Evolutionary conservation across 2,113 vertebrate species (phyloP), one percentile per base, ranked within the genome.

Genomic region (Excalfactoria chinensis): DNA sequence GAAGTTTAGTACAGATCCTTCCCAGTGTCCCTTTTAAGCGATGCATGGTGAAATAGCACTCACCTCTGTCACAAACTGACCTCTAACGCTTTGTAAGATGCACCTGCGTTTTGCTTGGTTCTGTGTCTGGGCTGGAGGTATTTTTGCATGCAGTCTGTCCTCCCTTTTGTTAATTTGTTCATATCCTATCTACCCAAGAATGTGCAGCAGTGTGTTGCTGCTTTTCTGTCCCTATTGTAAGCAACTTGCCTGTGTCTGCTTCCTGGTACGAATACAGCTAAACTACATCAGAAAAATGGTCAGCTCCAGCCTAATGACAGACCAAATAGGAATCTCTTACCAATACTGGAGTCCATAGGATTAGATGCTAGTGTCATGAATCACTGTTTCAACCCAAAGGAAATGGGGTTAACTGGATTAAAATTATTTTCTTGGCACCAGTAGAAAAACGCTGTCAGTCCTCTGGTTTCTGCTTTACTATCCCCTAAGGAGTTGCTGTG

Each of bases 1-100:
- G 23, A 37, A n/a, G 17, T 40, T 48, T 4, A 11, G 22, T 30
- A 22, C 13, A 37, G 30, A 19, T 69, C 46, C 34, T 95, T 72
- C 72, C 89, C 96, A 96, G 96, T 98, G 97, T 97, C 96, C 93
- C 89, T 97, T 97, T 97, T 92, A 96, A 97, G 90, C 90, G 68
- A 25, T 81, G 93, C 92, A 72, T 89, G 88, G 80, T 76, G 13
- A 85, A 12, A 63, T 66, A 56, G n/a, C 7, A 4, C 46, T 76
- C 16, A 3, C 32, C 92, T 78, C 62, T 82, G 35, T 80, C 6
- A 0, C 60, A 40, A 63, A 79, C 26, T 30, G 70, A 19, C 60
- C n/a, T 51, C 73, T 97, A 83, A 97, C n/a, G 35, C 93, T 91
- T 66, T 23, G 32, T 56, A 3, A 9, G 18, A 7, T 76, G 37